phyloP scores from a whole-genome alignment of 2,888 invertebrate species.

The Leucophenga maculata region DNA sequence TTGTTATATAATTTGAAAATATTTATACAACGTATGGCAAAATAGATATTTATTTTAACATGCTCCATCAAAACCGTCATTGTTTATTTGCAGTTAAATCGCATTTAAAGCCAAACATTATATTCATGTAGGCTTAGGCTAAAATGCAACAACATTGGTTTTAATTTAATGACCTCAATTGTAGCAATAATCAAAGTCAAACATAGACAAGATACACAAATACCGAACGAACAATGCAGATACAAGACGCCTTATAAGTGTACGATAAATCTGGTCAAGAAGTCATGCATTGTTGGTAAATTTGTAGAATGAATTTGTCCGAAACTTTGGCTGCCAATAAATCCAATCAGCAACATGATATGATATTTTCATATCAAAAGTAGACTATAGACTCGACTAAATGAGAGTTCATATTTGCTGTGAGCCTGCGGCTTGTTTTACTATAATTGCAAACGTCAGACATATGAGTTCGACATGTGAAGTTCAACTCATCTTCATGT shows the following conservation, averaged over 20 bases:
- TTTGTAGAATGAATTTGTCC: too few relatives aligned
- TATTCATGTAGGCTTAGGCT: not conserved
- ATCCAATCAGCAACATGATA: not conserved
- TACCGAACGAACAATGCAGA: too few relatives aligned
- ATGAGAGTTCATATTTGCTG: constrained; percentile 3
- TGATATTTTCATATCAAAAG: not conserved
- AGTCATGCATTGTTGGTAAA: too few relatives aligned
- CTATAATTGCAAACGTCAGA: constrained; percentile 8
- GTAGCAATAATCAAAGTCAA: too few relatives aligned
- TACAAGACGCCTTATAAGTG: too few relatives aligned
- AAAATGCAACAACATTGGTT: not conserved
- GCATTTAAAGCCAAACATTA: not conserved
- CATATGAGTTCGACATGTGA: too few relatives aligned
- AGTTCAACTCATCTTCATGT: too few relatives aligned
- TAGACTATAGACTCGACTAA: not conserved
- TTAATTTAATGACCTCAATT: not conserved
- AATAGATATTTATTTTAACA: too few relatives aligned
- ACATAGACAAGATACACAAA: too few relatives aligned
- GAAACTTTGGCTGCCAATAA: not conserved
- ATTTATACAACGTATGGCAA: too few relatives aligned
- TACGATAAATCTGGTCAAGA: too few relatives aligned
- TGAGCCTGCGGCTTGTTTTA: constrained; percentile 12
- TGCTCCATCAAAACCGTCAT: not conserved
- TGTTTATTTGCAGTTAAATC: not conserved
- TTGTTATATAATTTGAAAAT: too few relatives aligned